Conservation (phyloP, 2,888 invertebrate species). For the Leucoptera coffeella region DNA sequence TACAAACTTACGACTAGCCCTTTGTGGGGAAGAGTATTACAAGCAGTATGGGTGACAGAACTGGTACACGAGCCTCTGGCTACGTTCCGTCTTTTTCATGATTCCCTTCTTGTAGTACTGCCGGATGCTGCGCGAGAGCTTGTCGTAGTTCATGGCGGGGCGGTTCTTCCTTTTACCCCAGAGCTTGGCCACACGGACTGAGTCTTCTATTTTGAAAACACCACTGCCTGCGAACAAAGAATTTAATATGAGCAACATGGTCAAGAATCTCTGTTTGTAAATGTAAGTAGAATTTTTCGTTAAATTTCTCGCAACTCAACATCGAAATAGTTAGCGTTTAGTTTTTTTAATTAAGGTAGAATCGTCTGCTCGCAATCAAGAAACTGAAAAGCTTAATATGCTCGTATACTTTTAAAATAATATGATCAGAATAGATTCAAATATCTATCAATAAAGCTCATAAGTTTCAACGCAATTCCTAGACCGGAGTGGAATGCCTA, state of each 20-base stretch:
- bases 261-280: too few species aligned
- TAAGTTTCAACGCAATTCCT: too few species aligned
- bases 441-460: too few species aligned
- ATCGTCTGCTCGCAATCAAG: too few species aligned
- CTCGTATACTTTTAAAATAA: too few species aligned
- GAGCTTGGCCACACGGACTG: slow-evolving; percentile 90
- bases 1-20: slow-evolving; percentile 49
- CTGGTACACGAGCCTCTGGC: slow-evolving; percentile 97
- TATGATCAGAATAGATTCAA: too few species aligned
- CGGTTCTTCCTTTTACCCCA: slow-evolving; percentile 99
- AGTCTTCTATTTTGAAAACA: slow-evolving; percentile 98
- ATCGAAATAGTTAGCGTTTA: slow-evolving; percentile 10
- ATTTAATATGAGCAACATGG: slow-evolving; percentile 12
- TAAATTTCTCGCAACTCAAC: too few species aligned
- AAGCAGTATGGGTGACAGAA: slow-evolving; percentile 93
- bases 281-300: too few species aligned
- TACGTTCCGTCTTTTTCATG: slow-evolving; percentile 98
- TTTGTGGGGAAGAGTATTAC: slow-evolving; percentile 33
- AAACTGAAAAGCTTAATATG: too few species aligned
- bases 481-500: too few species aligned
- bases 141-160: slow-evolving; percentile 99
- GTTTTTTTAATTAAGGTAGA: too few species aligned
- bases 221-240: slow-evolving; percentile 58
- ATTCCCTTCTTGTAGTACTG: slow-evolving; percentile 99
- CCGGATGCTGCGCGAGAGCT: slow-evolving; percentile 91